Conservation (phyloP, 1,140 invertebrate species). For the Drosophila cardini region DNA sequence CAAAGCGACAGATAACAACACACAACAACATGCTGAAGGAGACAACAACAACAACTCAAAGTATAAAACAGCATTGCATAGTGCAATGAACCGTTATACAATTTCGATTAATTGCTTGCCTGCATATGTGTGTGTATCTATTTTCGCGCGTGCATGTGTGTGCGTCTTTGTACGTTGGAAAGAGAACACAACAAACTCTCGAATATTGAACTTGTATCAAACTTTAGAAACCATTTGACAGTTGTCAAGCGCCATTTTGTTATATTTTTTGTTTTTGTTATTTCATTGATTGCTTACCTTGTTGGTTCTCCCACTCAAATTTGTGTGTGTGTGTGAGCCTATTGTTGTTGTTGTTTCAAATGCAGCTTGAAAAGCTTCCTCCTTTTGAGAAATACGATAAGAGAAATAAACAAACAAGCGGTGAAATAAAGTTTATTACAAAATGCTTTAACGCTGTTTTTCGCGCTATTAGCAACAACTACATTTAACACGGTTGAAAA, state of each 20-base stretch:
- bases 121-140: constrained; percentile 3
- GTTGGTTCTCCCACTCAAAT: constrained; percentile 26
- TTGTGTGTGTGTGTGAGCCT: background rate
- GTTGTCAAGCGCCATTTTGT: constrained; percentile 38
- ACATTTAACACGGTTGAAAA: background rate
- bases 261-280: constrained; percentile 20
- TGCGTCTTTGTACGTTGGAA: constrained; percentile 28
- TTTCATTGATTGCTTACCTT: constrained; percentile 24
- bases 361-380: constrained; percentile 44
- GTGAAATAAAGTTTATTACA: constrained; percentile 29
- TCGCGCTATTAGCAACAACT: constrained; percentile 22
- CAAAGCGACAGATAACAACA: constrained; percentile 44
- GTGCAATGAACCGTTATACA: constrained; percentile 72
- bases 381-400: constrained; percentile 25
- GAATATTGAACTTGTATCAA: constrained; percentile 75
- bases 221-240: constrained; percentile 10
- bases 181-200: constrained; percentile 67
- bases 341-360: constrained; percentile 37
- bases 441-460: constrained; percentile 24
- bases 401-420: constrained; percentile 35
- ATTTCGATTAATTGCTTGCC: constrained; percentile 50
- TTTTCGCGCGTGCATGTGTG: background rate
- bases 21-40: constrained; percentile 47
- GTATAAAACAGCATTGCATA: constrained; percentile 33
- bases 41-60: constrained; percentile 33